A percentile compares a stretch with the other conserved stretches of the same genome.
Evolutionary conservation across 1,140 invertebrate species (phyloP).

Genomic region (Lucilia sericata): DNA sequence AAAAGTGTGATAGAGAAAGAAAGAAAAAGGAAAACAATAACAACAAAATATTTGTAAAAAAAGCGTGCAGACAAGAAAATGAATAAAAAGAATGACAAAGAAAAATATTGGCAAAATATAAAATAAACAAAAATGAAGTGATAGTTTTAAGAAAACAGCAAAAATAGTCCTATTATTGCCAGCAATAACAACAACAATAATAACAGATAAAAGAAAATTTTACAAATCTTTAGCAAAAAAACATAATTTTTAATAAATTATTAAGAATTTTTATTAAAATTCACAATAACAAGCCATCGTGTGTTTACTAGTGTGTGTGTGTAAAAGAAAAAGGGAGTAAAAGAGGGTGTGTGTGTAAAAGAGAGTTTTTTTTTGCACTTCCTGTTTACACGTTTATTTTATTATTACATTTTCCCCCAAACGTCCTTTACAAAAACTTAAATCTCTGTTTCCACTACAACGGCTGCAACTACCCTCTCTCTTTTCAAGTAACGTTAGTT

Average conservation of each 20-base stretch:
- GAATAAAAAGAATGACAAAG: neutral
- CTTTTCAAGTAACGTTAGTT: neutral
- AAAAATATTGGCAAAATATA: neutral
- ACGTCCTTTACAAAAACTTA: no score
- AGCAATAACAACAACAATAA: neutral
- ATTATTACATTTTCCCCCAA: neutral
- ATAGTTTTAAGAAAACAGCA: neutral
- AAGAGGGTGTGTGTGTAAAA: neutral
- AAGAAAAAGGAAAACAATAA: neutral
- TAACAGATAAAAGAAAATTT: neutral
- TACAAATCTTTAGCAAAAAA: neutral
- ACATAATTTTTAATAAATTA: neutral
- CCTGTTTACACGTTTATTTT: slow-evolving; percentile 7
- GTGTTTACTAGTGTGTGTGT: neutral
- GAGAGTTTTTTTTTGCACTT: slow-evolving; percentile 11
- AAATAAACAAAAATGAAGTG: neutral
- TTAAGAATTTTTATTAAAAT: neutral
- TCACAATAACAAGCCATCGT: neutral
- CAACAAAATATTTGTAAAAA: neutral
- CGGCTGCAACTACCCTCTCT: neutral
- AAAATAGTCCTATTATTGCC: neutral
- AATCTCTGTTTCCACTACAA: neutral
- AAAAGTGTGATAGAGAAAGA: neutral
- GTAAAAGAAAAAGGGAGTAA: neutral
- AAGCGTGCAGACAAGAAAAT: slow-evolving; percentile 11